A percentile compares a stretch with the other conserved stretches of the same genome.
These are phyloP conservation scores for Teleogryllus occipitalis DNA, from an alignment of 1,140 invertebrate species.

Conservation along the genomic window DNA sequence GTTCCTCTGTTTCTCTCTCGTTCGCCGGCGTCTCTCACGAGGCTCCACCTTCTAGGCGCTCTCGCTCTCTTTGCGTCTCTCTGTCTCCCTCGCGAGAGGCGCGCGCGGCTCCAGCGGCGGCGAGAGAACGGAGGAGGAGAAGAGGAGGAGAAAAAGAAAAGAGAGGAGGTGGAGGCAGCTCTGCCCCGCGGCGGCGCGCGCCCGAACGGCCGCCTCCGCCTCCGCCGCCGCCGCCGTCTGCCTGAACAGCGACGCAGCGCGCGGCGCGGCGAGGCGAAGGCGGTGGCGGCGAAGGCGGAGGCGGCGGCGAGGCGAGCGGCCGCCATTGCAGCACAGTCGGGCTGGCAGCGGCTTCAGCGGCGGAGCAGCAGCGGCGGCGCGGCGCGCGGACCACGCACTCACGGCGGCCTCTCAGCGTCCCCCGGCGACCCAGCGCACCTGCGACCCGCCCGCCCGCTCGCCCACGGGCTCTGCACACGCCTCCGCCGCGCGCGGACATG, in stretches of 20 bases:
- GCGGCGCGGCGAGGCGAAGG: neutral
- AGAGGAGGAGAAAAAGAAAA: neutral
- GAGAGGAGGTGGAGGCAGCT: neutral
- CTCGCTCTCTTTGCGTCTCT: neutral
- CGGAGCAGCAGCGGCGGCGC: no score
- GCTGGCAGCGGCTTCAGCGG: neutral
- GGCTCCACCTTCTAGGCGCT: neutral
- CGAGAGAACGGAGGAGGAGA: neutral
- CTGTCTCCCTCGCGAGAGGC: neutral
- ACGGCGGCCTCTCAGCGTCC: neutral
- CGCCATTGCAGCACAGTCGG: neutral
- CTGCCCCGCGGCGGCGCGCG: neutral
- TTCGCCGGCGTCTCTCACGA: neutral
- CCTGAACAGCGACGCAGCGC: neutral
- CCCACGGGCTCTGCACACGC: neutral
- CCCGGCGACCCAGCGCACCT: neutral
- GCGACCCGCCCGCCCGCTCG: neutral
- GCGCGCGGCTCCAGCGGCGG: neutral
- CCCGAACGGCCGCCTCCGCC: no score
- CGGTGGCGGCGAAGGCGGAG: neutral
- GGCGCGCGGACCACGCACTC: neutral
- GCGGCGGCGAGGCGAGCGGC: neutral
- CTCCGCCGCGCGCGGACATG: neutral
- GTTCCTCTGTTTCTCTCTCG: neutral
- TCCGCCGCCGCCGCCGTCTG: neutral